Base-by-base conservation (phyloP, 2,797 vertebrate species). In the Hylomyscus alleni region DNA sequence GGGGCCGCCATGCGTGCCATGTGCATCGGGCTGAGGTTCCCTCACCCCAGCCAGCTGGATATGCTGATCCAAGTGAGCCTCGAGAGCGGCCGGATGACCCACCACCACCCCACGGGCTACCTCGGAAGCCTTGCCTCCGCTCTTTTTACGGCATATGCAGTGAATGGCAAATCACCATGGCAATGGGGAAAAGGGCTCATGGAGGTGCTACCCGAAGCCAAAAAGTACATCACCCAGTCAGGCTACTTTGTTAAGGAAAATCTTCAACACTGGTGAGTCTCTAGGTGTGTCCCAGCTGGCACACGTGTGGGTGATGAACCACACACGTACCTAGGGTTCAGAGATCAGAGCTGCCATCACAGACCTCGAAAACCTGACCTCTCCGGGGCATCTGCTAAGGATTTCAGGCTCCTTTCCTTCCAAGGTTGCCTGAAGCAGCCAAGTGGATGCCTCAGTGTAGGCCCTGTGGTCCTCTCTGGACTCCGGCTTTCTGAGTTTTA, bases 1-100 rank as follows among this genome's bases (percentile, higher is more conserved):
- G 99, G 99, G 6, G 99, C 98, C 0, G 99, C 99, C 90, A 99
- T 99, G 99, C 97, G 99, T 9, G 98, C 99, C 95, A 99, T 99
- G 99, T 99, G 99, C 96, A 98, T 99, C 0, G 99, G 99, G 37
- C 98, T 99, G 97, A 98, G 99, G 15, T 99, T 99, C 97, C 96
- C 76, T n/a, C 92, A 44, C 14, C 95, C 78, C 0, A 62, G 93
- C 12, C 98, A 99, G 95, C 96, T 98, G 95, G 94, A 97, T 67
- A 98, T 72, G 0, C 98, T 99, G 96, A 85, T 99, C 20, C 80
- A 95, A 31, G 98, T 99, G 96, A 99, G 99, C 98, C 98, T 99
- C 0, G 99, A 99, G 98, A 99, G 99, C 0, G 99, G 99, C 4
- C 98, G 99, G 31, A 99, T 99, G 99, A 99, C 99, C 87, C 99